Evolutionary conservation across 2,113 vertebrate species (phyloP).

Genomic region (Erythrocercus mccallii): DNA sequence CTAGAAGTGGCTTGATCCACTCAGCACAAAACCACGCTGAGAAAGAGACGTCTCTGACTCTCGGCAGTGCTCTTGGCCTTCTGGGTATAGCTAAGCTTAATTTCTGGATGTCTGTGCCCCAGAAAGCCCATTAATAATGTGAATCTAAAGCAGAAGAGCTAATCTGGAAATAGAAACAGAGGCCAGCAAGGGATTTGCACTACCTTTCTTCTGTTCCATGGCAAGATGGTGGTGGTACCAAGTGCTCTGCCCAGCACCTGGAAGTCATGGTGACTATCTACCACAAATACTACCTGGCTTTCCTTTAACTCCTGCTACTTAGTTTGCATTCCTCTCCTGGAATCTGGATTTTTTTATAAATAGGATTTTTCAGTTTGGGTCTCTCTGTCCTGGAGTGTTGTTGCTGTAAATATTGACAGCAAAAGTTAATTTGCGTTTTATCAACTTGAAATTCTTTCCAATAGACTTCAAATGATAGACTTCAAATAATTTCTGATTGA

Average conservation of each 20-base stretch:
- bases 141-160: neutral
- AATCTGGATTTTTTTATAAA: neutral
- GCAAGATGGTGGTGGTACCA: neutral
- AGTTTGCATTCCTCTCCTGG: neutral
- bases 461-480: neutral
- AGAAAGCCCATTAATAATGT: neutral
- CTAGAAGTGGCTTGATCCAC: neutral
- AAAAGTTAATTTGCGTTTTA: neutral
- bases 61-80: neutral
- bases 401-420: neutral
- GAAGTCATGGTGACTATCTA: neutral
- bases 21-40: neutral
- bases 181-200: fast-evolving
- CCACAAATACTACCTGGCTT: neutral
- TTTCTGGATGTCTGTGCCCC: neutral
- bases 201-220: neutral
- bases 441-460: neutral
- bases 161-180: neutral
- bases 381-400: neutral
- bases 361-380: neutral
- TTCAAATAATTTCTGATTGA: neutral
- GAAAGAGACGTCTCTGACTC: neutral
- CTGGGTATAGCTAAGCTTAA: neutral
- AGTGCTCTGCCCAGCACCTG: neutral
- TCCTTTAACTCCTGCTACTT: neutral